Conservation (phyloP, 2,113 vertebrate species). For the Rallus limicola region DNA sequence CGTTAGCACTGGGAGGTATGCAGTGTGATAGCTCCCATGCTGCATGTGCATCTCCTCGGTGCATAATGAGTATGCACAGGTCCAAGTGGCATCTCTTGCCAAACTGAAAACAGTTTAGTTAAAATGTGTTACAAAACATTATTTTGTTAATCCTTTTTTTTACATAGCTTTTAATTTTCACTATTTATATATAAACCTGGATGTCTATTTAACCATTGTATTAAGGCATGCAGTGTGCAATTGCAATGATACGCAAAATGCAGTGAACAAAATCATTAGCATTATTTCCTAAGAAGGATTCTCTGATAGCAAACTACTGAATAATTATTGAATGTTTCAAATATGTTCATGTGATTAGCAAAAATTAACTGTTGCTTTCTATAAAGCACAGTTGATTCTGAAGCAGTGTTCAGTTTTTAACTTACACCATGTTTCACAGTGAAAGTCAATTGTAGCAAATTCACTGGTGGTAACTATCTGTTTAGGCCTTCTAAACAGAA, state of each 20-base stretch:
- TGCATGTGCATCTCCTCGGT: background rate
- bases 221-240: accelerated
- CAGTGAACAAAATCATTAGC: background rate
- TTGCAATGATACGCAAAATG: background rate
- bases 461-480: background rate
- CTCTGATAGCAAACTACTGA: background rate
- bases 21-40: background rate
- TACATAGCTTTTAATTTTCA: background rate
- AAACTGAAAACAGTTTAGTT: background rate
- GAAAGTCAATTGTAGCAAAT: background rate
- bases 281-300: background rate
- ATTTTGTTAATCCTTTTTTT: background rate
- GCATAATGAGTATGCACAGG: background rate
- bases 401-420: background rate
- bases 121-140: background rate
- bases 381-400: background rate
- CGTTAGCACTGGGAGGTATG: background rate
- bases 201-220: background rate
- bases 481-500: background rate
- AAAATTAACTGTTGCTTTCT: background rate
- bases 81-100: background rate
- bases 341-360: background rate
- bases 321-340: background rate
- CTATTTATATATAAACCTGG: background rate
- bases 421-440: accelerated